Base-by-base conservation (phyloP, 2,888 invertebrate species). In the Tipula vernalis region DNA sequence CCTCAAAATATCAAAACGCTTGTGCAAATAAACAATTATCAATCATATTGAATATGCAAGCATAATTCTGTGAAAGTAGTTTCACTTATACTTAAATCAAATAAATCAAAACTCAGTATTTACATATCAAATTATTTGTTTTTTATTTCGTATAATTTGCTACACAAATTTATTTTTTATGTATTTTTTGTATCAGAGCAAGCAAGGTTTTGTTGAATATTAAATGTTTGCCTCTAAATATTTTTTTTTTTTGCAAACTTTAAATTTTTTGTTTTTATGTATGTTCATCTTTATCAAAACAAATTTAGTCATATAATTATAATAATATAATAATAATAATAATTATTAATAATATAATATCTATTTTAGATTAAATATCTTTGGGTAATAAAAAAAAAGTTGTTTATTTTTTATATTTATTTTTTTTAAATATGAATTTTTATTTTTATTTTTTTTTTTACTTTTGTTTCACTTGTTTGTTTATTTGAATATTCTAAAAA, bases 101-200 rank as follows among this genome's bases (percentile, higher is more conserved):
- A 71, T 71, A 71, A 71, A 71, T 51, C 2, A 28, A 71, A 71
- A 71, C 71, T 8, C 28, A 28, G 28, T 71, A 71, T 71, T 71
- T 71, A 71, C 71, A 71, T 71, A 71, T 71, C 71, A 71, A 71
- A 71, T 71, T 71, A 71, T 71, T 71, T 71, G 71, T 71, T 71
- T 71, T 71, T 71, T 71, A 71, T 71, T 71, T 71, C 71, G 71
- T 71, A 71, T 71, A 71, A 71, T 71, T 71, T 71, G 71, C 71
- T 71, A 71, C 71, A 71, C 71, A 71, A 71, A 10, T 71, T 71
- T 28, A 28, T 71, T 71, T 71, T 51, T 51, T 71, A 71, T 71
- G 71, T 71, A 71, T 71, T 71, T 51, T 71, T 71, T 28, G 71
- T 71, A 71, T 71, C 71, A 71, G 71, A 71, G 71, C 71, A 71